Evolutionary conservation across 2,888 invertebrate genomes (phyloP).

Genomic region (Cepaea hortensis): DNA sequence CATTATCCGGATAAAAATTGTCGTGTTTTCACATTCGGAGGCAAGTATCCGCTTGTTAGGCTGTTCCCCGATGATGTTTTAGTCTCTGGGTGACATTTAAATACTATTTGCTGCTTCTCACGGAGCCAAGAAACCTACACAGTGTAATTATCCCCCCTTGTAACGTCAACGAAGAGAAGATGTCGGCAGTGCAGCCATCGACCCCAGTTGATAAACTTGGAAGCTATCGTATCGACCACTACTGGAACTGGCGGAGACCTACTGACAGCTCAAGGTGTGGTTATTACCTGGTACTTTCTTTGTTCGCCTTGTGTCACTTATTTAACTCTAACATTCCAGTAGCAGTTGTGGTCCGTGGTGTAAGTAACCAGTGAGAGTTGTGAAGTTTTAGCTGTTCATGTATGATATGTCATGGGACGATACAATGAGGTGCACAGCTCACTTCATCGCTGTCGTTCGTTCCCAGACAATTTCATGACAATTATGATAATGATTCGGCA

Average conservation of each 20-base stretch:
- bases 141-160: not conserved
- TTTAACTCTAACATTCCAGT: too few species aligned
- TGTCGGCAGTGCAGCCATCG: not conserved
- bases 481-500: too few species aligned
- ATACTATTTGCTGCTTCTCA: not conserved
- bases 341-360: too few species aligned
- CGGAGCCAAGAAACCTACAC: not conserved
- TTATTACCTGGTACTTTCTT: not conserved
- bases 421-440: too few species aligned
- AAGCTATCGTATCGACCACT: not conserved
- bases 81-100: not conserved
- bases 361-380: too few species aligned
- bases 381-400: too few species aligned
- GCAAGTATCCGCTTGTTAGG: not conserved
- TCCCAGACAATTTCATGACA: too few species aligned
- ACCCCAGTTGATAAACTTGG: not conserved
- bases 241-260: not conserved
- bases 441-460: too few species aligned
- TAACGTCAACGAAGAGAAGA: not conserved
- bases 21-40: not conserved
- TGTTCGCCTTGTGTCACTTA: not conserved
- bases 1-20: too few species aligned
- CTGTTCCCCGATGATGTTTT: not conserved
- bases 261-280: not conserved
- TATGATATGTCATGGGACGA: too few species aligned